Conservation (phyloP, 2,888 invertebrate species). For the Amiota communis region DNA sequence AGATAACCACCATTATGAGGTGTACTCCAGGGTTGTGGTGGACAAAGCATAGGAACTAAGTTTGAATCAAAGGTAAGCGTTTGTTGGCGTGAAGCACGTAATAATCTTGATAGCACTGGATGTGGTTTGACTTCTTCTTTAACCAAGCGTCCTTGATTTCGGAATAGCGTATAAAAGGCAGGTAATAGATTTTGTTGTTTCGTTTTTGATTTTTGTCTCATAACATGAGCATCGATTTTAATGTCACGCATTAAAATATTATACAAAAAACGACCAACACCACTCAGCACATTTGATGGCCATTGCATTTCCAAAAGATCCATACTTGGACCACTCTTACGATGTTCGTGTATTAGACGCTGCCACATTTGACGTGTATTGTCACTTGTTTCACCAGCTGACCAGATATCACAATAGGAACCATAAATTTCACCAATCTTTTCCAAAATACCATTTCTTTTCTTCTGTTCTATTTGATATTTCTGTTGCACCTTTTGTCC, state of each 20-base stretch:
- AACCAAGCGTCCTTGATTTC: constrained; percentile 78
- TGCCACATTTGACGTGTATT: constrained; percentile 86
- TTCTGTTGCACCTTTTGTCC: constrained; percentile 81
- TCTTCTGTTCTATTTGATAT: constrained; percentile 80
- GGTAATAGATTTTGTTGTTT: constrained; percentile 78
- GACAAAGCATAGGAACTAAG: constrained; percentile 84
- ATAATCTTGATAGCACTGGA: constrained; percentile 82
- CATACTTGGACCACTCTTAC: constrained; percentile 76
- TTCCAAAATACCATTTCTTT: constrained; percentile 78
- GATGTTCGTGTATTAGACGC: constrained; percentile 75
- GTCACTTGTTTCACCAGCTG: constrained; percentile 71
- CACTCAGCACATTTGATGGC: constrained; percentile 78
- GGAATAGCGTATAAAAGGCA: constrained; percentile 85
- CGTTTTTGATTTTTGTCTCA: constrained; percentile 74
- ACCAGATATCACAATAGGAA: constrained; percentile 80
- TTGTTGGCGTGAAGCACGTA: constrained; percentile 80
- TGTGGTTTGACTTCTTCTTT: constrained; percentile 89
- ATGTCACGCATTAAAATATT: constrained; percentile 89
- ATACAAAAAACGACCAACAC: constrained; percentile 88
- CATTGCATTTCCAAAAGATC: constrained; percentile 78
- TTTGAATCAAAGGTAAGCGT: constrained; percentile 82
- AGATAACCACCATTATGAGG: constrained; percentile 83
- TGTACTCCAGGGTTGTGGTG: constrained; percentile 89
- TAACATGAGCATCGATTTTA: constrained; percentile 84
- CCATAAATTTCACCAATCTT: constrained; percentile 79